Percentiles rank a stretch among this genome's conserved stretches.
These are phyloP conservation scores for Tinea pellionella DNA, from an alignment of 2,888 invertebrate genomes.

Conservation along the genomic window DNA sequence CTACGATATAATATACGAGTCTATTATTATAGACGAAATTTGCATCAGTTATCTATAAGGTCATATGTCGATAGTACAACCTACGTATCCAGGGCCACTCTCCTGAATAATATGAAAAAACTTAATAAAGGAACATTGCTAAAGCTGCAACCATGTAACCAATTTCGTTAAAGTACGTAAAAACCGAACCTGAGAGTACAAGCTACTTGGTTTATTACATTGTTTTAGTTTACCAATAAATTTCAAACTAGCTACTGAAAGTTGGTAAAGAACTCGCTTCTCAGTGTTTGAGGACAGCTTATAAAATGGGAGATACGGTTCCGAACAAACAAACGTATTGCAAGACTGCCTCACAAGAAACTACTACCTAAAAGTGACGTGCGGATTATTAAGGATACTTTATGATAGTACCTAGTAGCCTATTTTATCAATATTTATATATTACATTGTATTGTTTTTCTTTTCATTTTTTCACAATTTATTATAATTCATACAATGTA, in stretches of 20 bases:
- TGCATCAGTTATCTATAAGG: no score
- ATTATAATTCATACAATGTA: no score
- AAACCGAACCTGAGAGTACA: not conserved
- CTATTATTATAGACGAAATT: not conserved
- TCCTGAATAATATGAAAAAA: no score
- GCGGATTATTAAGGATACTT: conserved; percentile 21
- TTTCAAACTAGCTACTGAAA: not conserved
- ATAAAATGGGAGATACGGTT: conserved; percentile 48
- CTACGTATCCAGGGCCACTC: no score
- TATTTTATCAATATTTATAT: no score
- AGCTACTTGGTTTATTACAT: not conserved
- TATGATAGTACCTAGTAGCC: no score
- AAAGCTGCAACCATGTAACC: not conserved
- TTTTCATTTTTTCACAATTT: no score
- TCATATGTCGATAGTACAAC: no score
- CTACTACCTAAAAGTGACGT: conserved; percentile 34
- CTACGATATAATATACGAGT: not conserved
- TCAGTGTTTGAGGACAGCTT: conserved; percentile 17
- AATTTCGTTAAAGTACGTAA: not conserved
- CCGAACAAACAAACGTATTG: conserved; percentile 55
- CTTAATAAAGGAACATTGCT: no score
- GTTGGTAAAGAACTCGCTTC: conserved; percentile 3
- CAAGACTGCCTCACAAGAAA: conserved; percentile 22
- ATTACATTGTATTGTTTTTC: no score
- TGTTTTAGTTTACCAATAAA: conserved; percentile 9